A percentile compares a stretch with the other conserved stretches of the same genome.
These are phyloP conservation scores for Lota lota DNA, from an alignment of 2,113 vertebrate species.

Conservation along the genomic window DNA sequence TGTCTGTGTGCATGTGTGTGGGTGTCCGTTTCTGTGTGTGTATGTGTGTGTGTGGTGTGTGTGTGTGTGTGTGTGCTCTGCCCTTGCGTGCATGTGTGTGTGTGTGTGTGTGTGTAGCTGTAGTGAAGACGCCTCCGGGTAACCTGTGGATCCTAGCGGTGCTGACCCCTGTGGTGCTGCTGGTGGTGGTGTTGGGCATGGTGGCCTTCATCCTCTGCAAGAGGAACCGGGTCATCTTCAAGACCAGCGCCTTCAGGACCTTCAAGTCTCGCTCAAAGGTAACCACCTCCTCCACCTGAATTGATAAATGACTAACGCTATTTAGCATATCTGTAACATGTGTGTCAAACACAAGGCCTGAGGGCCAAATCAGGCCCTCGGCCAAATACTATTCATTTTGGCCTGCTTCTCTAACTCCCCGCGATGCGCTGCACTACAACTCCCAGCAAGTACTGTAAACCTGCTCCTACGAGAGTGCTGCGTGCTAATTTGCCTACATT, in stretches of 20 bases:
- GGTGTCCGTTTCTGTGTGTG: neutral
- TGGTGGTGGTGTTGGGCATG: conserved; percentile 90
- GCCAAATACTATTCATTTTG: too few relatives aligned
- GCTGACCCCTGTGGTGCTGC: conserved; percentile 88
- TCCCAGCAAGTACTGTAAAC: too few relatives aligned
- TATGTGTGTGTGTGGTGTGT: neutral
- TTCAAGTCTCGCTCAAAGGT: conserved; percentile 91
- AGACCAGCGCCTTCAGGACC: conserved; percentile 86
- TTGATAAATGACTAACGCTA: too few relatives aligned
- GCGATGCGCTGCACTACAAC: too few relatives aligned
- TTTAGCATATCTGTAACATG: too few relatives aligned
- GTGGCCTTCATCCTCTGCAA: conserved; percentile 90
- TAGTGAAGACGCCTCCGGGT: conserved; percentile 90
- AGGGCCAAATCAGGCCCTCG: too few relatives aligned
- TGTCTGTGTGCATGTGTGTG: neutral
- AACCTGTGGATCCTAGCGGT: conserved; percentile 97
- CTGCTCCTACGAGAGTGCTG: too few relatives aligned
- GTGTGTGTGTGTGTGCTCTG: conserved; percentile 19
- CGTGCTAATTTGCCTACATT: too few relatives aligned
- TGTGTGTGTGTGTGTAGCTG: conserved; percentile 70
- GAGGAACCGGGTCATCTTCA: conserved; percentile 95
- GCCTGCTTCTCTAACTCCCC: too few relatives aligned
- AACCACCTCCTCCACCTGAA: neutral
- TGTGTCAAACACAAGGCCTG: too few relatives aligned
- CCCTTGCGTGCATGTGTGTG: conserved; percentile 11